Evolutionary conservation across 2,888 invertebrate genomes (phyloP), one percentile per base, ranked within the genome.

Genomic region (Platyscelio sp.): DNA sequence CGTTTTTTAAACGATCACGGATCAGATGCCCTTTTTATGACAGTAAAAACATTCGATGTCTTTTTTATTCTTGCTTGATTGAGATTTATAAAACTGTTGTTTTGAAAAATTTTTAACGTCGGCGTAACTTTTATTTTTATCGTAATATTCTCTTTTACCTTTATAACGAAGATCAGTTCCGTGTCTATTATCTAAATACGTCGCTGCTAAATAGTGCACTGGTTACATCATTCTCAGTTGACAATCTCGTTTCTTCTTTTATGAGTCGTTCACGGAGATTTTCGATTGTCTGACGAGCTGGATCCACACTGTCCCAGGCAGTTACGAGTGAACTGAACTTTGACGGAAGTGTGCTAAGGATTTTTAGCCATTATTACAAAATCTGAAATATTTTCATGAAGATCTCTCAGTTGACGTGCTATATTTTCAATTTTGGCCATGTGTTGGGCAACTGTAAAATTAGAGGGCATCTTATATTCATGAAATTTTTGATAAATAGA

Each of bases 361-460:
- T 84, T 63, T n/a, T 89, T 89, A 0, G 89, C 87, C 79, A 87
- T 86, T 7, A 88, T 72, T 6, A 85, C 54, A 6, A 68, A 11
- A 1, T 87, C 81, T 1, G 86, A 76, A n/a, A 88, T 76, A n/a
- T 13, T 43, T 60, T 86, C 86, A 4, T 86, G 87, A 5, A 88
- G 49, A 49, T 90, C 87, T 1, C 15, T 46, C 38, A 38, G 29
- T 51, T 24, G 24, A 9, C 24, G 4, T 24, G 51, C 51, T 24
- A 51, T 51, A 24, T 51, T 51, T 51, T 51, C 22, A 4, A 51
- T 24, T 51, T 51, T 51, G 2, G 22, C 24, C 2, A 51, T 51
- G 22, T 51, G 51, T 13, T 51, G 4, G 3, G 13, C 24, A 13
- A 24, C 24, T 1, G 51, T 22, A 13, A 22, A 20, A 24, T 51